Evolutionary conservation across 2,888 invertebrate genomes (phyloP).

Genomic region (Dascillus cervinus): DNA sequence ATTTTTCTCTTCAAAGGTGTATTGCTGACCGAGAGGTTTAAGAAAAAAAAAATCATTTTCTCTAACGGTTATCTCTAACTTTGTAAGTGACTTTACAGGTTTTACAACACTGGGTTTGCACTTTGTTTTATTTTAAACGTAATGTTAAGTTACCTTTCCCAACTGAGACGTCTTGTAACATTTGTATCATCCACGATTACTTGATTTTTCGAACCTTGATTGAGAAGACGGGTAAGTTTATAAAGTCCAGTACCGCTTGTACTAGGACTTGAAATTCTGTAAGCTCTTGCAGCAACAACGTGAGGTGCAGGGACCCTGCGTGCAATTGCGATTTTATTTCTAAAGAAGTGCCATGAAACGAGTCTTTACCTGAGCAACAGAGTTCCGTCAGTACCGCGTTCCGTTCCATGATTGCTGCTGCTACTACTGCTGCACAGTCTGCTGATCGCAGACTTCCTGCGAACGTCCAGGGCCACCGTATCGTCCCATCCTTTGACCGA

Average conservation of each 20-base stretch:
- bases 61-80: too few species aligned
- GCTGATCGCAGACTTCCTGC: conserved; percentile 40
- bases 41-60: too few species aligned
- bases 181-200: conserved; percentile 43
- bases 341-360: conserved; percentile 1
- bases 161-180: conserved; percentile 51
- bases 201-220: conserved; percentile 46
- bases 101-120: too few species aligned
- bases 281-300: conserved; percentile 49
- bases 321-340: conserved; percentile 7
- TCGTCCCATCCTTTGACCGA: conserved; percentile 35
- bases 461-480: conserved; percentile 29
- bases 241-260: conserved; percentile 43
- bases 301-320: conserved; percentile 51
- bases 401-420: conserved; percentile 40
- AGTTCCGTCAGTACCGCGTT: conserved; percentile 51
- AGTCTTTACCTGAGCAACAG: conserved; percentile 51
- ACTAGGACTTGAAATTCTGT: conserved; percentile 43
- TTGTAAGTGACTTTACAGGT: too few species aligned
- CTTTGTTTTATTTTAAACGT: too few species aligned
- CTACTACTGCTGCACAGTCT: conserved; percentile 35
- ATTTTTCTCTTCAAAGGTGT: too few species aligned
- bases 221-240: conserved; percentile 49
- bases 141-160: conserved; percentile 60
- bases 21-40: too few species aligned